Base-by-base conservation (phyloP, 2,888 invertebrate genomes). In the Copidosoma aretas region DNA sequence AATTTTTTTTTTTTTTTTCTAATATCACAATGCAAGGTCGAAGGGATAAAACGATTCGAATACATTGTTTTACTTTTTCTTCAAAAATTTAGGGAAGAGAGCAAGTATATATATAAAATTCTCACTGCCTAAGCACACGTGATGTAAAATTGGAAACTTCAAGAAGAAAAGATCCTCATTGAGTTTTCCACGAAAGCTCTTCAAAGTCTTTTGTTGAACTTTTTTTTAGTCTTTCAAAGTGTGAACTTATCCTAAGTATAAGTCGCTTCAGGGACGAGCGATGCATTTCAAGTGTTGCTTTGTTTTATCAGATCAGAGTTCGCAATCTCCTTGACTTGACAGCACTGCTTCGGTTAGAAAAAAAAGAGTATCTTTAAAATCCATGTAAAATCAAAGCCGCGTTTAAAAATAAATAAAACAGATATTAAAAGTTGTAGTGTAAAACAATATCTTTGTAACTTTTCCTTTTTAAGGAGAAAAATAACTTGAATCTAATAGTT, bases 51-150 rank as follows among this genome's bases (percentile, higher is more conserved):
- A 61, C n/a, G n/a, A 19, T 21, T 52, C 8, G 22, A 52, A 21
- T 2, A 52, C 17, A 32, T 51, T 14, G 22, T 52, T 60, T 66
- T 41, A 64, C 56, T 57, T 22, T 59, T 60, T 51, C n/a, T 43
- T 54, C 49, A 58, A 71, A 67, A 67, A 58, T 61, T 60, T 22
- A 67, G 43, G 15, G 43, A 51, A 51, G 14, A 22, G 49, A 62
- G 24, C 39, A 53, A 32, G 32, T 32, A 32, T 8, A 67, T 8
- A 67, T 65, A 71, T 43, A 68, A 68, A 71, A 68, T 67, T 65
- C 65, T 71, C 62, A 71, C 65, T 62, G 14, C 49, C 46, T 56
- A 68, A 63, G 64, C 64, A 41, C 32, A 25, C 54, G 54, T 24
- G 19, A 43, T 61, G 60, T 62, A 62, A 62, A 69, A 52, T 60